Evolutionary conservation across 2,113 vertebrate genomes (phyloP).

Genomic region (Syrrhaptes paradoxus): DNA sequence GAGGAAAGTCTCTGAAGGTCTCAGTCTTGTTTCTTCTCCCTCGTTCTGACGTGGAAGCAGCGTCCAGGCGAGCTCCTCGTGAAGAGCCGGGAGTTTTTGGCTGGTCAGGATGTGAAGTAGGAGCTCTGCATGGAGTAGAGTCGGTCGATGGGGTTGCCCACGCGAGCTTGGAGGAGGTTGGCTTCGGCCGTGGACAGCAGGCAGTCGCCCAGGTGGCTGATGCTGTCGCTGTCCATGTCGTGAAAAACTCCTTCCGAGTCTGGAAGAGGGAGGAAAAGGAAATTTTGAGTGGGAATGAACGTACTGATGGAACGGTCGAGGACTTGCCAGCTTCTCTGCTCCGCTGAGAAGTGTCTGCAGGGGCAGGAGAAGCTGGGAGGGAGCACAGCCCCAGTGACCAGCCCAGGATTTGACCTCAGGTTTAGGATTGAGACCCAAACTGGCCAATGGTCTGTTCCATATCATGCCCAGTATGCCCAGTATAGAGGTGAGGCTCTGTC

Average conservation of each 20-base stretch:
- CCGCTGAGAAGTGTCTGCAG: too few species aligned
- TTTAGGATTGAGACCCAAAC: too few species aligned
- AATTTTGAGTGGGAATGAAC: too few species aligned
- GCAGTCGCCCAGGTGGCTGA: constrained; percentile 87
- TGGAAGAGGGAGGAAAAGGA: constrained; percentile 9
- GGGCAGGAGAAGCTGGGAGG: too few species aligned
- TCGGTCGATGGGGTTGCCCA: constrained; percentile 90
- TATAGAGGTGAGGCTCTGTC: too few species aligned
- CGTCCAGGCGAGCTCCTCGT: not conserved
- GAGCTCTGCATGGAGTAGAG: constrained; percentile 94
- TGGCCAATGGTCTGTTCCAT: too few species aligned
- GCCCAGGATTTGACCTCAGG: too few species aligned
- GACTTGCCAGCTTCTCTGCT: too few species aligned
- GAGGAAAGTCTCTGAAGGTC: not conserved
- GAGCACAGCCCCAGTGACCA: too few species aligned
- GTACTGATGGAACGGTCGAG: too few species aligned
- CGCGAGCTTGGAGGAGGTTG: constrained; percentile 79
- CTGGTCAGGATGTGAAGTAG: constrained; percentile 91
- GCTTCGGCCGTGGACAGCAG: constrained; percentile 81
- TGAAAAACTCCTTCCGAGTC: constrained; percentile 89
- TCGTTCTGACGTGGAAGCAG: not conserved
- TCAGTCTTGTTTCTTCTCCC: not conserved
- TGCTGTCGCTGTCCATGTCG: constrained; percentile 87
- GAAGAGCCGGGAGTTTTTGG: not conserved
- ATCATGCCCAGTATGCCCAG: too few species aligned